Evolutionary conservation across 2,888 invertebrate species (phyloP), one percentile per base, ranked within the genome.

Genomic region (Petrophora chlorosata): DNA sequence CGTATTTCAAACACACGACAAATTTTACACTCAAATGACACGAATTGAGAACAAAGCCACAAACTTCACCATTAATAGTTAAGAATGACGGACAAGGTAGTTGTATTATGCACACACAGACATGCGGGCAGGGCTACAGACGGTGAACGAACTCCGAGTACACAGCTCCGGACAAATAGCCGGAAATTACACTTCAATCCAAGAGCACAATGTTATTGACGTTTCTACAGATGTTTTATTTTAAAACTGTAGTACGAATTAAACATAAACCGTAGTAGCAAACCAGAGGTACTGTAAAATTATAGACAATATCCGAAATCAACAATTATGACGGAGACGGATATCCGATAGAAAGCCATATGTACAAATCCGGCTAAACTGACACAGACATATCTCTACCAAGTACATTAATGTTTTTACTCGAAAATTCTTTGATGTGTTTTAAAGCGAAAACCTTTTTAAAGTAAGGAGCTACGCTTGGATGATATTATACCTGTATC

Each of bases 121-220:
- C 10, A 19, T 3, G 17, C 12, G 23, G 19, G 29, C 19, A 15
- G 30, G 23, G 19, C 22, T 15, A 9, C 26, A 45, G 32, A 30
- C 44, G 55, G 49, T 56, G 57, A 56, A 57, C 29, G 55, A 55
- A 60, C 64, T 46, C 15, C 33, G 33, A 34, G n/a, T n/a, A n/a
- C n/a, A n/a, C n/a, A 55, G 58, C 64, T 46, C 15, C 33, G 33
- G 32, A 32, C 46, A 46, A 23, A 32, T 19, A 29, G 41, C 34
- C 33, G 38, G 30, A 53, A 39, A 53, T 53, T 50, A 42, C 45
- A 38, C 35, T 41, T 40, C 33, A 17, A 19, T 46, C 38, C 39
- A 35, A 43, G 34, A 9, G 9, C n/a, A 35, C 22, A 33, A 58
- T n/a, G n/a, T n/a, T n/a, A n/a, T 45, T 54, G 53, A 51, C 40